Evolutionary conservation across 2,113 vertebrate species (phyloP).

Genomic region (Leucoraja erinaceus): DNA sequence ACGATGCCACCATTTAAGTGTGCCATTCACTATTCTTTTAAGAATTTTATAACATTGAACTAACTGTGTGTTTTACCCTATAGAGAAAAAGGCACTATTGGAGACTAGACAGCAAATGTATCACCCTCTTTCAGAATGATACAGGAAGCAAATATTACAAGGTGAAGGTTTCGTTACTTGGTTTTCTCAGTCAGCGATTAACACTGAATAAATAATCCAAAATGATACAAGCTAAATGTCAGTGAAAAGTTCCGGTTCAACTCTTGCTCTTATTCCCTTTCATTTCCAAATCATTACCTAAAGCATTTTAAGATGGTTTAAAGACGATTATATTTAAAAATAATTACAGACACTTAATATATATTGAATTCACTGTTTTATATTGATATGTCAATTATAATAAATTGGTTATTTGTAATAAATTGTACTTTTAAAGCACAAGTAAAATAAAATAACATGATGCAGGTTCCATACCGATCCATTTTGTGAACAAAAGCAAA

Average conservation of each 20-base stretch:
- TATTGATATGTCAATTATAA: neutral
- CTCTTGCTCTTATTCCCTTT: neutral
- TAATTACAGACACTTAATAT: neutral
- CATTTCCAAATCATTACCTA: neutral
- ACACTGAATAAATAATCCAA: slow-evolving; percentile 33
- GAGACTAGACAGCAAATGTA: slow-evolving; percentile 93
- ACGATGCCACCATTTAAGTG: slow-evolving; percentile 31
- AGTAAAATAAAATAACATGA: neutral
- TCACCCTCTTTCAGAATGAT: slow-evolving; percentile 92
- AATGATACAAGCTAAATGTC: slow-evolving; percentile 30
- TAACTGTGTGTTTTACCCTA: slow-evolving; percentile 24
- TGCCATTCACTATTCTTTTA: slow-evolving; percentile 35
- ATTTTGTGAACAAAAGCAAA: neutral
- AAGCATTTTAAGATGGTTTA: neutral
- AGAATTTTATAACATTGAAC: slow-evolving; percentile 36
- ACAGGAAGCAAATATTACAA: slow-evolving; percentile 95
- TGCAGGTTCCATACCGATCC: neutral
- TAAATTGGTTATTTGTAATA: neutral
- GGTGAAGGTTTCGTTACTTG: slow-evolving; percentile 55
- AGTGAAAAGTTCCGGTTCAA: slow-evolving; percentile 30
- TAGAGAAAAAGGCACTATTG: slow-evolving; percentile 94
- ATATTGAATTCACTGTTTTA: neutral
- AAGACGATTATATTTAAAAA: neutral
- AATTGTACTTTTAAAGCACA: neutral
- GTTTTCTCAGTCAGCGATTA: slow-evolving; percentile 32